These are phyloP conservation scores for Alviniconcha marisindica DNA, from an alignment of 1,140 invertebrate species.

Conservation along the genomic window DNA sequence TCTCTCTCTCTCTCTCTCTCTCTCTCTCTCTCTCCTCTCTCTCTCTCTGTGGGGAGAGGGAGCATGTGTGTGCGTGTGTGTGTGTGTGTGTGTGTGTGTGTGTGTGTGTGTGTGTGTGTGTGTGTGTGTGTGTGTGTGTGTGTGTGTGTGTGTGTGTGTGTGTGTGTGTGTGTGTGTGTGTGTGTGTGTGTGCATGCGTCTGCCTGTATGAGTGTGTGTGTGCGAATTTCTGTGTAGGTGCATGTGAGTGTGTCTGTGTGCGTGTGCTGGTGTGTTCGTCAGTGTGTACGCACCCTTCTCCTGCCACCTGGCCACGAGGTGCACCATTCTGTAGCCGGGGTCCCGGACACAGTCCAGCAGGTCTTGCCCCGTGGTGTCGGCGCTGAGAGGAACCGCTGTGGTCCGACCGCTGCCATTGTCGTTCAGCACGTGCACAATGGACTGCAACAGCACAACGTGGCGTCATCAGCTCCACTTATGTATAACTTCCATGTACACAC, in stretches of 20 bases:
- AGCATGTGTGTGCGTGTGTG: not conserved
- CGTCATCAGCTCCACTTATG: not conserved
- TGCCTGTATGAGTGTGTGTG: too few species aligned
- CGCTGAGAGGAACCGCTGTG: not conserved
- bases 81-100: not conserved
- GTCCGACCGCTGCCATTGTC: slow-evolving; percentile 5
- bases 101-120: not conserved
- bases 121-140: not conserved
- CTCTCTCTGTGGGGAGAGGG: too few species aligned
- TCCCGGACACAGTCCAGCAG: slow-evolving; percentile 32
- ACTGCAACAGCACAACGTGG: not conserved
- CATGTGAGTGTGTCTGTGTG: not conserved
- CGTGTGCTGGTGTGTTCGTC: not conserved
- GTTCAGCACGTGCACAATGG: slow-evolving; percentile 6
- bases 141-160: not conserved
- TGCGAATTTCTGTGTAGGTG: not conserved
- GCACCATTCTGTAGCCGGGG: slow-evolving; percentile 11
- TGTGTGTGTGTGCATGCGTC: not conserved
- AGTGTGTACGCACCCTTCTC: not conserved
- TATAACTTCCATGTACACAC: not conserved
- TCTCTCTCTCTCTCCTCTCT: too few species aligned
- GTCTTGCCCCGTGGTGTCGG: not conserved
- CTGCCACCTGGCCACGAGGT: slow-evolving; percentile 21
- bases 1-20: too few species aligned
- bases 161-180: slow-evolving; percentile 12